Evolutionary conservation across 1,140 invertebrate species (phyloP).

Genomic region (Drosophila lacertosa): DNA sequence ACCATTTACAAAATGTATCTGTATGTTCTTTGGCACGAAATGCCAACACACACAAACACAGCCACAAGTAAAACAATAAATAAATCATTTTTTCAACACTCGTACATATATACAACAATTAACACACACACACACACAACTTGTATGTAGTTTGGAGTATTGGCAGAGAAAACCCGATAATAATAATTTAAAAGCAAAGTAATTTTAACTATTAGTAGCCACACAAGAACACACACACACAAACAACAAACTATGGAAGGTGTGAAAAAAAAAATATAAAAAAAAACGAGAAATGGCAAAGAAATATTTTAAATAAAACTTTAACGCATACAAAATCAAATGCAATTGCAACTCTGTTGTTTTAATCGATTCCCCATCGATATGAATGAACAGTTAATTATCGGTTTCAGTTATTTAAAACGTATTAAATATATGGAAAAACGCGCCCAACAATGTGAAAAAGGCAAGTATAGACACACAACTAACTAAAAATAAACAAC

Average conservation of each 20-base stretch:
- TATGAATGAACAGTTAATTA: too few relatives aligned
- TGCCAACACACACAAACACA: constrained; percentile 23
- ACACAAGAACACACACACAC: constrained; percentile 24
- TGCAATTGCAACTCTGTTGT: constrained; percentile 4
- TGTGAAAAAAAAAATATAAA: constrained; percentile 28
- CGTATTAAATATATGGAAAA: not conserved
- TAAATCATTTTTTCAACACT: constrained; percentile 19
- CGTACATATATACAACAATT: constrained; percentile 3
- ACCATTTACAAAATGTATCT: constrained; percentile 59
- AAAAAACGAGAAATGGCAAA: constrained; percentile 49
- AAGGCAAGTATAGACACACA: constrained; percentile 2
- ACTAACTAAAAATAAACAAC: constrained; percentile 44
- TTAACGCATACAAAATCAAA: constrained; percentile 65
- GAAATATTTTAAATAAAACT: constrained; percentile 83
- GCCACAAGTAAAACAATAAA: constrained; percentile 17
- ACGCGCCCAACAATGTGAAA: not conserved
- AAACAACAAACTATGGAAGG: constrained; percentile 17
- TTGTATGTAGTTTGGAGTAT: constrained; percentile 36
- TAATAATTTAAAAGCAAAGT: constrained; percentile 70
- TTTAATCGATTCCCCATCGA: not conserved
- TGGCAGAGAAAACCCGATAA: constrained; percentile 64
- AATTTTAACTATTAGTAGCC: constrained; percentile 64
- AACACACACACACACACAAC: constrained; percentile 25
- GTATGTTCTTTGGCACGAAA: constrained; percentile 58
- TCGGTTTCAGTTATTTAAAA: constrained; percentile 8